Evolutionary conservation across 2,113 vertebrate species (phyloP), one percentile per base, ranked within the genome.

Genomic region (Dromaius novaehollandiae): DNA sequence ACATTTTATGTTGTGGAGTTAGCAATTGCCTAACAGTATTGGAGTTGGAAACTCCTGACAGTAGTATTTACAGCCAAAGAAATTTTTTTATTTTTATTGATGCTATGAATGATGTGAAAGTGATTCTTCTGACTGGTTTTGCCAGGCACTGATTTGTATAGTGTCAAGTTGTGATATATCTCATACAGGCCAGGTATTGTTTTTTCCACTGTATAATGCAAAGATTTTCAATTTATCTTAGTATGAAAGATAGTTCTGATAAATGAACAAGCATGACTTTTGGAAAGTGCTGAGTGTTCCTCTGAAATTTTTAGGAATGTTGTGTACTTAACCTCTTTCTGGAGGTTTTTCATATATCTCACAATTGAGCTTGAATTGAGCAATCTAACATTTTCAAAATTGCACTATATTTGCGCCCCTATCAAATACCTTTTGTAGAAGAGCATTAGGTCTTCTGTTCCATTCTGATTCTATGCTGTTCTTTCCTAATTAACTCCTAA

Each of bases 401-500:
- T 28, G 50, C 50, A 26, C 1, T 24, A 13, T 89, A 46, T 95
- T 82, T 82, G 78, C 81, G 38, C 63, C 58, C 42, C 22, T 61
- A 2, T 64, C 34, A 87, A 73, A 90, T 42, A 9, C 12, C 8
- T 46, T 36, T 58, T 86, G 6, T 0, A 36, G 26, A 80, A 92
- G 66, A 68, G 13, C 44, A 32, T 46, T 80, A 22, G 13, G 32
- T 82, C 32, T 40, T 71, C 79, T 51, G 24, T 89, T 92, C 44
- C 89, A 20, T 50, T 88, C 64, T 97, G 46, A 91, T 81, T 90
- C 79, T 85, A 3, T 82, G 19, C 63, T 50, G 8, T 88, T 91
- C 53, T 94, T 89, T 89, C 79, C 40, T 91, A 83, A 86, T 93
- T 94, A 79, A 44, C 78, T 94, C 76, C 93, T 90, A 98, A 94